Conservation (phyloP, 2,888 invertebrate genomes). For the Limnephilus rhombicus region DNA sequence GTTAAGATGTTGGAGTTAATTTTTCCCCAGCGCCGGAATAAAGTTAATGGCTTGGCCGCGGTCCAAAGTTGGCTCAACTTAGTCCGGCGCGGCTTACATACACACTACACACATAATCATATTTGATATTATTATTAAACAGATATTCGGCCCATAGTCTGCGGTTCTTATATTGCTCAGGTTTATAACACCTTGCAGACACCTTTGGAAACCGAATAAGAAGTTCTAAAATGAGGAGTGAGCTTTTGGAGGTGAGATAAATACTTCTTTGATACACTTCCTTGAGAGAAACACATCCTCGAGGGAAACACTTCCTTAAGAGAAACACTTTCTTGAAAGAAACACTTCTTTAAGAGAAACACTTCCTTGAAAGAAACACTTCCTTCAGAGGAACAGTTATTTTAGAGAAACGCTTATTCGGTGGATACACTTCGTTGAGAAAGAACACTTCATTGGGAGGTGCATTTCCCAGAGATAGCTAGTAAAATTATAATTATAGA, state of each 20-base stretch:
- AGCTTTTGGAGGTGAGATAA: neutral
- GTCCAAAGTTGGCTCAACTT: slow-evolving; percentile 51
- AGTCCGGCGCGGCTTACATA: slow-evolving; percentile 33
- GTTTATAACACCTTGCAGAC: slow-evolving; percentile 16
- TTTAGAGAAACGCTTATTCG: no score
- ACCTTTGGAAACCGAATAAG: neutral
- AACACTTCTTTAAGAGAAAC: neutral
- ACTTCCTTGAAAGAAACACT: no score
- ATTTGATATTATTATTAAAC: neutral
- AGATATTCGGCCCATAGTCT: neutral
- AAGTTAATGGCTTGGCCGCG: slow-evolving; percentile 61
- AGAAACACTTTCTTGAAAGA: neutral
- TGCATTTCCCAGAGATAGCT: no score
- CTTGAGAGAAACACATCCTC: neutral
- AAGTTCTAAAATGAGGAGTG: neutral
- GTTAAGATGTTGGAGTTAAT: slow-evolving; percentile 47
- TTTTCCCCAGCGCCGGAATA: slow-evolving; percentile 63
- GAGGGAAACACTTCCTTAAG: neutral
- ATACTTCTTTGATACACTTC: neutral
- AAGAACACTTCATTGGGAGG: no score
- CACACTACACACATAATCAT: neutral
- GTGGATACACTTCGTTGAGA: no score
- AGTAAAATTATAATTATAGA: no score
- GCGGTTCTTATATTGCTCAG: neutral
- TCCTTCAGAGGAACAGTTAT: no score